Base-by-base conservation (phyloP, 2,113 vertebrate species). In the Gasterosteus aculeatus region DNA sequence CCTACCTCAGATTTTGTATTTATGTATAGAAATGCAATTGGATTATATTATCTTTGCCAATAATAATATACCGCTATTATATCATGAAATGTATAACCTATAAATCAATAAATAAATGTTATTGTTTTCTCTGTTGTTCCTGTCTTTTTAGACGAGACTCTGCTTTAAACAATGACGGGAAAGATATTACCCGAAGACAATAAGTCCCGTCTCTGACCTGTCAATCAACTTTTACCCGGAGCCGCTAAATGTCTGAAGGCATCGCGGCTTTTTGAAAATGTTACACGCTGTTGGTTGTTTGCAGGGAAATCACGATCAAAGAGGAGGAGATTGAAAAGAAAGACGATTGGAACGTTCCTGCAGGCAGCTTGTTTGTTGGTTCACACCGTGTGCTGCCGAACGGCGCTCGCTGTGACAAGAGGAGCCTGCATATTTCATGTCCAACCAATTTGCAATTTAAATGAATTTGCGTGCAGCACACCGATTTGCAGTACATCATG, bases 1-100 rank as follows among this genome's bases (percentile, higher is more conserved):
- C 94, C 97, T 99, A 99, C 97, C 98, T 99, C 98, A 97, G 87
- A 97, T 99, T 99, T 99, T 99, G 95, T 99, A 99, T 98, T 96
- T 96, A 97, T 96, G 95, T 97, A 95, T 96, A 98, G 90, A 98
- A 98, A 99, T 96, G 95, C 96, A 95, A 97, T 96, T 96, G 95
- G 96, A 96, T 95, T 96, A 97, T 95, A 96, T 95, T 98, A 98
- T 96, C 96, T 96, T 99, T 98, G 94, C 96, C 93, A 96, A 96
- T 96, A 95, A 96, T 95, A 95, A 92, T 91, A 96, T 96, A 96
- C 95, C 94, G 96, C 93, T 94, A 95, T 97, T 94, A 95, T 95
- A 97, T 95, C 95, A 95, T 85, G 94, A 94, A 94, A 96, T 97
- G 95, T 99, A 94, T 95, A 95, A 94, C 88, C 93, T 95, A 93